Conservation (phyloP, 2,113 vertebrate genomes). For the Ailurus styani region DNA sequence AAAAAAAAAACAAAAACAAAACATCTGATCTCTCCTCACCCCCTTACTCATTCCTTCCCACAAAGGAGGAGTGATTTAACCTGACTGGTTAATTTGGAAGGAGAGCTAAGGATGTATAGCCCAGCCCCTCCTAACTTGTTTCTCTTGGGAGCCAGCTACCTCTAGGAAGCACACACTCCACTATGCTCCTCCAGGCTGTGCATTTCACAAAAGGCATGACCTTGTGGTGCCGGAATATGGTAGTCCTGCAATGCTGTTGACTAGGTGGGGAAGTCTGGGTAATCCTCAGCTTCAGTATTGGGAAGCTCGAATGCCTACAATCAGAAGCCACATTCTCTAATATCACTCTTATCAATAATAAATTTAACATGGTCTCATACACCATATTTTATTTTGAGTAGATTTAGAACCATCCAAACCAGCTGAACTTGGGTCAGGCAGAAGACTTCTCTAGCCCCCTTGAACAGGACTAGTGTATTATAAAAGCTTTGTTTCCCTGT, state of each 20-base stretch:
- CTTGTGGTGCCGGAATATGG: not conserved
- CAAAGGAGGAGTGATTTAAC: not conserved
- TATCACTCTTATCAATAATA: not conserved
- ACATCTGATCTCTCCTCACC: not conserved
- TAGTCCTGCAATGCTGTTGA: not conserved
- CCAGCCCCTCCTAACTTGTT: not conserved
- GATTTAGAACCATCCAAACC: not conserved
- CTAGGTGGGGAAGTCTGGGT: not conserved
- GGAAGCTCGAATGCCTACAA: not conserved
- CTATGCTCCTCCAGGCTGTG: not conserved
- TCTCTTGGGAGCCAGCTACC: not conserved
- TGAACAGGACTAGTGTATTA: not conserved
- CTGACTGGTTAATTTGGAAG: not conserved
- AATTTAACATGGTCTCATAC: not conserved
- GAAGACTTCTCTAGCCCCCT: constrained; percentile 1
- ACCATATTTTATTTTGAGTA: not conserved
- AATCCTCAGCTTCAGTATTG: not conserved
- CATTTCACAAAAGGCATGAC: not conserved
- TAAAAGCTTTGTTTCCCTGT: constrained; percentile 3
- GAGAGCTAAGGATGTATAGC: not conserved
- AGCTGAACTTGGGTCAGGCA: not conserved
- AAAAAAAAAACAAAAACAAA: not conserved
- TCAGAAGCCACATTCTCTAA: not conserved
- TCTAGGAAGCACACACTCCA: not conserved
- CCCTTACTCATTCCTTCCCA: not conserved